phyloP scores from a whole-genome alignment of 2,888 invertebrate genomes.

The Synanthedon vespiformis region DNA sequence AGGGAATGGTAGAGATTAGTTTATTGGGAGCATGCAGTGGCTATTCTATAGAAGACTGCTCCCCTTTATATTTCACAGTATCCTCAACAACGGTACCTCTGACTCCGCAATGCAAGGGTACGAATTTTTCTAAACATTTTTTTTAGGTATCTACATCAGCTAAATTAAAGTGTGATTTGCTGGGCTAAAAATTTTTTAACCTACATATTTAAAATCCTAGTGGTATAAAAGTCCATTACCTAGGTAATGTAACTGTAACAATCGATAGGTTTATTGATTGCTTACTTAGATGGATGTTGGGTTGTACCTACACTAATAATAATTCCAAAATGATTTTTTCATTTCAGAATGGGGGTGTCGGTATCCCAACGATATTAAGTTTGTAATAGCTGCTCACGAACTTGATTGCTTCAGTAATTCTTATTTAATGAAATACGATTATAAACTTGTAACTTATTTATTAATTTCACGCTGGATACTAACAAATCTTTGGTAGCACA shows the following conservation, averaged over 20 bases:
- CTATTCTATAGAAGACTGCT: constrained; percentile 61
- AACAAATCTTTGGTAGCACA: background rate
- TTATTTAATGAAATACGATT: background rate
- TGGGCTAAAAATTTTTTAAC: background rate
- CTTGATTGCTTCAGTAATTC: constrained; percentile 9
- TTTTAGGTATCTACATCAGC: background rate
- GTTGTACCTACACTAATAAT: too few relatives aligned
- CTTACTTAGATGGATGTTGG: too few relatives aligned
- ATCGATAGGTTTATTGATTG: too few relatives aligned
- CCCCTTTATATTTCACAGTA: constrained; percentile 71
- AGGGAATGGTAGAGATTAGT: constrained; percentile 43
- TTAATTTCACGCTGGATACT: background rate
- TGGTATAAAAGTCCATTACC: background rate
- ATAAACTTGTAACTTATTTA: background rate
- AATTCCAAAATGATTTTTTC: too few relatives aligned
- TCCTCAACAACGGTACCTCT: constrained; percentile 19
- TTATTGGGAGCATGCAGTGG: constrained; percentile 60
- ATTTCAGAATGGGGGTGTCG: constrained; percentile 12
- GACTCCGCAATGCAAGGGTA: constrained; percentile 10
- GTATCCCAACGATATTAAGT: constrained; percentile 12
- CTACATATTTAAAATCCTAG: background rate
- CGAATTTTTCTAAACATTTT: background rate
- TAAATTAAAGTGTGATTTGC: background rate
- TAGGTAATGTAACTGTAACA: too few relatives aligned
- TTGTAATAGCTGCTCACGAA: constrained; percentile 10